Evolutionary conservation across 1,140 invertebrate species (phyloP).

Genomic region (Watersipora subatra): DNA sequence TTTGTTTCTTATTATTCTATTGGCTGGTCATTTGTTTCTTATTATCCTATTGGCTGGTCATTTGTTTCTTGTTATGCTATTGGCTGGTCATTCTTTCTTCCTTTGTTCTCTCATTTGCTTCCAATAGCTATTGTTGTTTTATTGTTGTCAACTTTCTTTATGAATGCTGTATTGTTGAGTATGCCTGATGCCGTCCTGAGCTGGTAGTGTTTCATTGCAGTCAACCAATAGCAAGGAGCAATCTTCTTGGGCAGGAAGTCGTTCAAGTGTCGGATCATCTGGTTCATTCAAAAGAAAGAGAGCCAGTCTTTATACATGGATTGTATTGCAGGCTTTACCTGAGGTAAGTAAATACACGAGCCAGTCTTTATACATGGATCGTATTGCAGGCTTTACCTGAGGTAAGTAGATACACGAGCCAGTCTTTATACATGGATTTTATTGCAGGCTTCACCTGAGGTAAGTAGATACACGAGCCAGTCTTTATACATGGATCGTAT

Average conservation of each 20-base stretch:
- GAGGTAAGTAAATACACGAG: slow-evolving; percentile 68
- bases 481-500: background rate
- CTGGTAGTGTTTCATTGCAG: too few species aligned
- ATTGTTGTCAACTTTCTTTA: too few species aligned
- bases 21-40: too few species aligned
- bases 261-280: background rate
- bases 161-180: too few species aligned
- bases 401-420: background rate
- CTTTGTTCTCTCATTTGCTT: too few species aligned
- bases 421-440: background rate
- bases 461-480: background rate
- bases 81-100: too few species aligned
- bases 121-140: too few species aligned
- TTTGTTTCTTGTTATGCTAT: too few species aligned
- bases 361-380: slow-evolving; percentile 84
- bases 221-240: background rate
- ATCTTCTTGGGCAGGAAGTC: background rate
- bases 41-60: too few species aligned
- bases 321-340: slow-evolving; percentile 84
- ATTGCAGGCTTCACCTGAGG: background rate
- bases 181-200: too few species aligned
- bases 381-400: slow-evolving; percentile 51
- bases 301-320: slow-evolving; percentile 84
- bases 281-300: slow-evolving; percentile 55
- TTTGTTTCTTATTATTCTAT: too few species aligned